phyloP scores from a whole-genome alignment of 2,888 invertebrate genomes.

The Thysanoteuthis rhombus region DNA sequence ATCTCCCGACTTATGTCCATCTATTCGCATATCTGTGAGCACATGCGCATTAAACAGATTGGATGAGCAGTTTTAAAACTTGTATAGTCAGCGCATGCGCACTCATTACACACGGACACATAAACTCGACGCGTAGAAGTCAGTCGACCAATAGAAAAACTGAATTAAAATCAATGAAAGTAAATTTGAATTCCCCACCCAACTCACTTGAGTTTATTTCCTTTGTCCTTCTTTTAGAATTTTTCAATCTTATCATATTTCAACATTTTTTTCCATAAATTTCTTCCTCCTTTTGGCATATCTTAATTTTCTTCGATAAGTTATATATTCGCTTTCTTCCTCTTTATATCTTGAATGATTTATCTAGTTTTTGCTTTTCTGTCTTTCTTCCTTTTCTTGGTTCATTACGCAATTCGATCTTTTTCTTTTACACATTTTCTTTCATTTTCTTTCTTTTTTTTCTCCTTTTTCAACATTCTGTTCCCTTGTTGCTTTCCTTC shows the following conservation, averaged over 20 bases:
- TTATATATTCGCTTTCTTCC: no score
- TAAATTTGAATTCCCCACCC: background rate
- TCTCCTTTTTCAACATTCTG: no score
- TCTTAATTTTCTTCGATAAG: no score
- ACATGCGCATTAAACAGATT: background rate
- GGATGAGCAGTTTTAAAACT: background rate
- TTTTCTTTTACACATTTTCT: no score
- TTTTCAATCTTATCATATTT: background rate
- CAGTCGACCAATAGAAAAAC: background rate
- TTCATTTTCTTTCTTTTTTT: no score
- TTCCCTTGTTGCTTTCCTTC: no score
- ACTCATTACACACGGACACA: background rate
- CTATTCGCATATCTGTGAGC: background rate
- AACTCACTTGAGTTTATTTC: background rate
- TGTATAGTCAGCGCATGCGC: background rate
- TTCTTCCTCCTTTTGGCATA: no score
- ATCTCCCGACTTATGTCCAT: background rate
- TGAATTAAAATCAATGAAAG: background rate
- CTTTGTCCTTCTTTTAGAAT: background rate
- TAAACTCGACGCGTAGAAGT: background rate
- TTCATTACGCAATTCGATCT: no score
- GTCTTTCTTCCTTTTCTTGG: no score
- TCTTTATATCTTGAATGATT: no score
- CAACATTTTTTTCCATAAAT: no score
- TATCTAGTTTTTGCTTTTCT: no score